These are phyloP conservation scores for Thymelicus sylvestris DNA, from an alignment of 2,888 invertebrate genomes.

Conservation along the genomic window DNA sequence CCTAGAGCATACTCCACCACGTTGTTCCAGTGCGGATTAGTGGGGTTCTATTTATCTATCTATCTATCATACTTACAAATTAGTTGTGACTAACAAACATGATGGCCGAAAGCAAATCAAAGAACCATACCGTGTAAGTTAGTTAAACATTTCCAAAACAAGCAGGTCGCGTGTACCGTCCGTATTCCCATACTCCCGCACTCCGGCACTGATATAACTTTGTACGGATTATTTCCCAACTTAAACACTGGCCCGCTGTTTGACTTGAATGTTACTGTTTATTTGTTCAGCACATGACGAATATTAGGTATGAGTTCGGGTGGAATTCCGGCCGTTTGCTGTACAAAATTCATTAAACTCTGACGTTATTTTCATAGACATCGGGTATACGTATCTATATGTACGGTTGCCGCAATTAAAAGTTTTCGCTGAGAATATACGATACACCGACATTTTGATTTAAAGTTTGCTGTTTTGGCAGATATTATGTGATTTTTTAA, in stretches of 20 bases:
- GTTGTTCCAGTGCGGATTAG: no score
- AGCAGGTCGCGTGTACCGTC: not conserved
- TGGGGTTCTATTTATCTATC: no score
- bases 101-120: no score
- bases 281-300: conserved; percentile 54
- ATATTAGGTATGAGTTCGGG: conserved; percentile 55
- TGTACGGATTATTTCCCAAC: conserved; percentile 28
- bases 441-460: conserved; percentile 77
- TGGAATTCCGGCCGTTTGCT: conserved; percentile 56
- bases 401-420: conserved; percentile 79
- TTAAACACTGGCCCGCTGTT: conserved; percentile 41
- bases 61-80: no score
- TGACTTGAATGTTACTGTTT: conserved; percentile 49
- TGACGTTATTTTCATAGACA: conserved; percentile 71
- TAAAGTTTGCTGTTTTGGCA: conserved; percentile 66
- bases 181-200: not conserved
- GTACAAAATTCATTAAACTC: conserved; percentile 75
- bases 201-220: conserved; percentile 2
- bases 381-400: conserved; percentile 56
- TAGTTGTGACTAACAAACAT: no score
- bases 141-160: conserved; percentile 14
- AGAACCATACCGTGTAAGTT: not conserved
- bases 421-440: conserved; percentile 73
- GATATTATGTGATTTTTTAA: conserved; percentile 5
- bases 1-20: no score